Conservation (phyloP, 2,113 vertebrate genomes). For the Cebus imitator region DNA sequence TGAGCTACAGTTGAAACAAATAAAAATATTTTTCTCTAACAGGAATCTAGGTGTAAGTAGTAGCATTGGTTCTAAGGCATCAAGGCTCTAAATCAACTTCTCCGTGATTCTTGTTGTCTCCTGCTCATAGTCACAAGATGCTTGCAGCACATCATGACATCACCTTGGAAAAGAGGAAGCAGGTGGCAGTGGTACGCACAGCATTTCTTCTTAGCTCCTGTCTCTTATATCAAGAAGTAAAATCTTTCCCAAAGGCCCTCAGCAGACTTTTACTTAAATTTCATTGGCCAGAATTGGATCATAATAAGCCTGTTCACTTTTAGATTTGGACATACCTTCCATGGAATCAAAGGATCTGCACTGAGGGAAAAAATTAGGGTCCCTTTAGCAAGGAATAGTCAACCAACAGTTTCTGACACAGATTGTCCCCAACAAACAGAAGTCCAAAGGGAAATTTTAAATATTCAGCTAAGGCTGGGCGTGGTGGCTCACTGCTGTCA, state of each 20-base stretch:
- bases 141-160: neutral
- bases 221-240: neutral
- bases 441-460: neutral
- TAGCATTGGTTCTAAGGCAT: neutral
- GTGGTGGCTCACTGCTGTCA: too few relatives aligned
- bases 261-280: neutral
- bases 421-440: neutral
- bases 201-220: neutral
- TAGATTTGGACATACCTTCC: neutral
- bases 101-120: neutral
- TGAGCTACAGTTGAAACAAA: conserved; percentile 11
- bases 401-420: neutral
- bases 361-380: neutral
- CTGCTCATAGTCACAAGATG: neutral
- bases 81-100: neutral
- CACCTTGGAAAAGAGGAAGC: neutral
- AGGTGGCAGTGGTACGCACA: neutral
- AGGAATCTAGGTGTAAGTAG: neutral
- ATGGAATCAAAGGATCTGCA: neutral
- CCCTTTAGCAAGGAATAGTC: neutral
- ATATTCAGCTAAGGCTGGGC: too few relatives aligned
- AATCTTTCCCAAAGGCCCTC: neutral
- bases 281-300: neutral
- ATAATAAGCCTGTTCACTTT: neutral
- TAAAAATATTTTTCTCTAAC: neutral